Evolutionary conservation across 2,113 vertebrate species (phyloP), one percentile per base, ranked within the genome.

Genomic region (Ursus arctos): DNA sequence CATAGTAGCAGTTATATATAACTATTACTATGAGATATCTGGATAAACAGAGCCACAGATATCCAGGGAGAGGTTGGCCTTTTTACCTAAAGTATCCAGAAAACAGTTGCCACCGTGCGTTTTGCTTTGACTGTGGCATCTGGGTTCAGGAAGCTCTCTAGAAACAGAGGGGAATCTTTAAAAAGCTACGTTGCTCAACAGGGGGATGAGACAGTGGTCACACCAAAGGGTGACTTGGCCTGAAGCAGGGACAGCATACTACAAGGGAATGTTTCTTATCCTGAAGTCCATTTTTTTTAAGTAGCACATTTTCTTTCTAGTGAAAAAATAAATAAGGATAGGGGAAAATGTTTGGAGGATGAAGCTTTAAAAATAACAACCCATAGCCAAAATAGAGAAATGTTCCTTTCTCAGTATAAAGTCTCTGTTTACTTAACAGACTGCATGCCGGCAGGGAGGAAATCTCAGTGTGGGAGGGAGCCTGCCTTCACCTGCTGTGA

Each of bases 331-430:
- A 97, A 95, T 53, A 95, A 94, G 85, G 88, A 81, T 21, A 77
- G 61, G 40, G 55, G 40, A n/a, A 96, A 86, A 96, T 89, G 97
- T 95, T 97, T 96, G 85, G 92, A 96, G 91, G 77, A 57, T 83
- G 86, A 86, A 92, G 94, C 94, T 94, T 97, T 98, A 97, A 98
- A 98, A 98, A 97, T 98, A 94, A 97, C 90, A 97, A 84, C 96
- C 96, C 63, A 86, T 94, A 98, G 96, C 84, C 92, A 95, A 81
- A 96, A 95, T 96, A 98, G 97, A 97, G 96, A 98, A 98, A 96
- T 82, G 79, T 63, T 74, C 28, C 94, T 97, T 98, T 96, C n/a
- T 91, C 51, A 7, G 97, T 95, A 51, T 51, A 71, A 89, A 92
- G 95, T 91, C 69, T 86, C 77, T 69, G 10, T 97, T 98, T 97